A percentile compares a stretch with the other conserved stretches of the same genome.
Conservation (phyloP, 2,113 vertebrate species). For the Calidris pugnax region DNA sequence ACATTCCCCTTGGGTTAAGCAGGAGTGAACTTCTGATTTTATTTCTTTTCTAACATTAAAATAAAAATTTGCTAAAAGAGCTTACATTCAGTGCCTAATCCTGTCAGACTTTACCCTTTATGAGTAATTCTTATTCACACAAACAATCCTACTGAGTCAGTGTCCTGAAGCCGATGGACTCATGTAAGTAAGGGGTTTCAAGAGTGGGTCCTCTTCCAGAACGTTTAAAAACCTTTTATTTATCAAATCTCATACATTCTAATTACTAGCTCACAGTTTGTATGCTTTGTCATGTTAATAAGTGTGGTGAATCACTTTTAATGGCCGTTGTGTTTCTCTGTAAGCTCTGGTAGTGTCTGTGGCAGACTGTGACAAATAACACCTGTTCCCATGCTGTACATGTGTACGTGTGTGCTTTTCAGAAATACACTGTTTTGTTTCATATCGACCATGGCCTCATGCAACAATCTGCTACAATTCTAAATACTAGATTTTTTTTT, state of each 20-base stretch:
- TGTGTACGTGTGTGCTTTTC: neutral
- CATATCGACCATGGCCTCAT: neutral
- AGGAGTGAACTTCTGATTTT: neutral
- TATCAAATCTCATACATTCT: neutral
- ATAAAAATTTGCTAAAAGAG: neutral
- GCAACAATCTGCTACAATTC: neutral
- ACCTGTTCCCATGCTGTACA: neutral
- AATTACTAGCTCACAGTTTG: neutral
- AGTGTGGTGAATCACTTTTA: constrained; percentile 6
- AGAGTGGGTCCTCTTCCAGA: neutral
- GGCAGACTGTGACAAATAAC: neutral
- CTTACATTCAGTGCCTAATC: neutral
- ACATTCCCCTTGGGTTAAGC: neutral
- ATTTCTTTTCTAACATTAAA: neutral
- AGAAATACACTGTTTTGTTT: neutral
- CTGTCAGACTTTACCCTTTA: neutral
- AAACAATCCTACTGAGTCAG: neutral
- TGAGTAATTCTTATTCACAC: neutral
- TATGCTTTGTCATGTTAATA: constrained; percentile 26
- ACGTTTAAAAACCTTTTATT: neutral
- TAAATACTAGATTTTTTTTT: neutral
- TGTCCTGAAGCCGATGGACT: neutral
- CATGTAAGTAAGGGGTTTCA: neutral
- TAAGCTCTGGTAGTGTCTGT: neutral
- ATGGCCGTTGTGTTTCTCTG: neutral